phyloP scores from a whole-genome alignment of 2,797 vertebrate genomes.

The Potorous gilbertii region DNA sequence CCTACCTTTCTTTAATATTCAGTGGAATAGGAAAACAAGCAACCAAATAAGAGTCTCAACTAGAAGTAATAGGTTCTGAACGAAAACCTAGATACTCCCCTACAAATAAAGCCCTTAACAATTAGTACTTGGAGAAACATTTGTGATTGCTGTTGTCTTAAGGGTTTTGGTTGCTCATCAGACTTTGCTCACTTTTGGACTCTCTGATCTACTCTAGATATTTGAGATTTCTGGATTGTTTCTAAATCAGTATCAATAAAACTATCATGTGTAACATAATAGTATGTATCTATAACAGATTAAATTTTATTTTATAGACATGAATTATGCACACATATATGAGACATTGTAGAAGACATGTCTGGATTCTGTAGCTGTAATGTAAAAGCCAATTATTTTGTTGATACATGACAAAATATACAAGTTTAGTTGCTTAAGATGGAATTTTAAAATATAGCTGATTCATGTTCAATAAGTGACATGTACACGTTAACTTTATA shows the following conservation, averaged over 20 bases:
- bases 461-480: background rate
- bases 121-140: background rate
- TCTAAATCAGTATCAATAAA: background rate
- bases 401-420: background rate
- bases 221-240: background rate
- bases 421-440: background rate
- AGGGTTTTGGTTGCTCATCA: background rate
- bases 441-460: background rate
- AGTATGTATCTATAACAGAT: background rate
- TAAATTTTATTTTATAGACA: background rate
- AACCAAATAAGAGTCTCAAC: background rate
- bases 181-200: background rate
- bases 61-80: background rate
- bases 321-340: background rate
- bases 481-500: background rate
- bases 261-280: background rate
- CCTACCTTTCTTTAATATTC: background rate
- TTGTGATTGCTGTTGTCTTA: background rate
- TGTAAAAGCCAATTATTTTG: background rate
- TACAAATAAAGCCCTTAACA: background rate
- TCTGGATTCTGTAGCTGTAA: background rate
- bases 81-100: background rate
- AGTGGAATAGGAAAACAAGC: background rate
- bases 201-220: background rate
- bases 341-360: background rate